Percentiles rank a stretch among this genome's conserved stretches.
Conservation (phyloP, 2,888 invertebrate genomes). For the Notodonta ziczac region DNA sequence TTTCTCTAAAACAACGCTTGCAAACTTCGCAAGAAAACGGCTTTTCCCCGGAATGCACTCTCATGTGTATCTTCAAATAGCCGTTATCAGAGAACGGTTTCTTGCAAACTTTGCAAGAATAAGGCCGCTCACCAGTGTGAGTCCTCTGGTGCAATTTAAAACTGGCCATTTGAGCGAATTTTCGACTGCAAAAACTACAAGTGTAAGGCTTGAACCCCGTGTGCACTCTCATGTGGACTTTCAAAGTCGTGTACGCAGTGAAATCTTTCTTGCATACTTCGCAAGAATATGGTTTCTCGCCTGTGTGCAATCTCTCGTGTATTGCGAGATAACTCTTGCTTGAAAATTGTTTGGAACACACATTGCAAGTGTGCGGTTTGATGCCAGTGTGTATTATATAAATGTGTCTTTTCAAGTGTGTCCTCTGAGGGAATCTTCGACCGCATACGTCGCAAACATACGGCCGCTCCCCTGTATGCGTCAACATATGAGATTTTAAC, state of each 20-base stretch:
- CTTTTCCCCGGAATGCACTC: conserved; percentile 71
- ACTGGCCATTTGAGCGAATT: conserved; percentile 75
- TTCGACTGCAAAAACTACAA: conserved; percentile 65
- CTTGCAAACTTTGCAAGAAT: conserved; percentile 66
- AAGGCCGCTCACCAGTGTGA: conserved; percentile 72
- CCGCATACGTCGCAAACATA: conserved; percentile 75
- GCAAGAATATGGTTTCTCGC: conserved; percentile 67
- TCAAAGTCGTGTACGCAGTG: conserved; percentile 71
- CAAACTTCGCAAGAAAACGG: conserved; percentile 70
- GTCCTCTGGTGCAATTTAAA: conserved; percentile 72
- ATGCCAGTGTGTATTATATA: conserved; percentile 69
- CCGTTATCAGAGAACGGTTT: conserved; percentile 76
- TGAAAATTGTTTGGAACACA: conserved; percentile 71
- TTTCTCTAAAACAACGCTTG: conserved; percentile 68
- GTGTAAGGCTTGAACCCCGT: conserved; percentile 72
- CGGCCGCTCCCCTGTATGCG: conserved; percentile 71
- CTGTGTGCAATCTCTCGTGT: conserved; percentile 72
- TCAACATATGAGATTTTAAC: conserved; percentile 69
- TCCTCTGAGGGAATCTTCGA: conserved; percentile 65
- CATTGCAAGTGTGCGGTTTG: conserved; percentile 64
- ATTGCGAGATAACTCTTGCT: conserved; percentile 73
- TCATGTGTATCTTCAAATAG: conserved; percentile 74
- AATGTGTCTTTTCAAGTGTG: conserved; percentile 73
- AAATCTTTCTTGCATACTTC: conserved; percentile 73
- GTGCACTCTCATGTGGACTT: conserved; percentile 75